Evolutionary conservation across 64 coral and sea anemone species (phyloP).

Genomic region (Acropora tenuis): DNA sequence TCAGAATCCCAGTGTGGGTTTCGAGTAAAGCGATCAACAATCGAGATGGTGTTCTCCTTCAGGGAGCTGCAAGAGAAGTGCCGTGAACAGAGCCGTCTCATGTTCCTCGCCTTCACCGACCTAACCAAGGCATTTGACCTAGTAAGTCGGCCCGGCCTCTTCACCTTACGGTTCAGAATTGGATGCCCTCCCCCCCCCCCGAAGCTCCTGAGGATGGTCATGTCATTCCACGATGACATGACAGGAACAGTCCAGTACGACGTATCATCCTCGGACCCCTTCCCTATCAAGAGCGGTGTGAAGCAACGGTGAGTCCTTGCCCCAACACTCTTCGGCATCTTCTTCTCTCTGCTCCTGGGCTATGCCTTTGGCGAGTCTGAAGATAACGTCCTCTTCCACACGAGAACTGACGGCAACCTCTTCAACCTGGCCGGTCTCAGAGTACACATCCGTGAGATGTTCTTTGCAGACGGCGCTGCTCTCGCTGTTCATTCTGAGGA

Average conservation of each 20-base stretch:
- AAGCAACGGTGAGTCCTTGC: constrained; percentile 28
- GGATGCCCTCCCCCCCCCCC: too few species aligned
- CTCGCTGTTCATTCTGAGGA: too few species aligned
- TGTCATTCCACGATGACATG: background rate
- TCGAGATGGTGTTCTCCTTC: too few species aligned
- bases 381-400: background rate
- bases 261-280: background rate
- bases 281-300: constrained; percentile 23
- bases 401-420: background rate
- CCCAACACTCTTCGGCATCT: constrained; percentile 9
- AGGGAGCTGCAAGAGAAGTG: too few species aligned
- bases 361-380: background rate
- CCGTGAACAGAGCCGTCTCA: too few species aligned
- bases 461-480: too few species aligned
- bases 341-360: background rate
- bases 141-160: too few species aligned
- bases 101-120: too few species aligned
- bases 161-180: too few species aligned
- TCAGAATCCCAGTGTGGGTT: too few species aligned
- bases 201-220: background rate
- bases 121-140: too few species aligned
- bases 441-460: background rate
- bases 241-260: background rate
- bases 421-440: constrained; percentile 28
- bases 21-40: too few species aligned